phyloP scores from a whole-genome alignment of 1,140 invertebrate species.

The Drosophila ironensis region DNA sequence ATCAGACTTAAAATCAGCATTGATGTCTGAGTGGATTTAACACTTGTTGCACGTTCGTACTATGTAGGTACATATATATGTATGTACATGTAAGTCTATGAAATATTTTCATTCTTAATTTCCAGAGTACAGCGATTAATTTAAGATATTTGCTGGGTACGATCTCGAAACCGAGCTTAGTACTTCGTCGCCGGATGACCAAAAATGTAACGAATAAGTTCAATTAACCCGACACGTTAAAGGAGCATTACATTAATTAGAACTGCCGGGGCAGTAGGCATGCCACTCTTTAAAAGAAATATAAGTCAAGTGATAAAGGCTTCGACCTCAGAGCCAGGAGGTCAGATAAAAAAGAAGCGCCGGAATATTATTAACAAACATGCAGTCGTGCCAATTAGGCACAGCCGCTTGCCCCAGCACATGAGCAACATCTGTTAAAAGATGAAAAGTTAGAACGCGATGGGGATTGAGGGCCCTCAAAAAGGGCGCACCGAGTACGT shows the following conservation, averaged over 20 bases:
- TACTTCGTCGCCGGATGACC: too few relatives aligned
- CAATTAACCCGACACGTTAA: slow-evolving; percentile 47
- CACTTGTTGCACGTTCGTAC: too few relatives aligned
- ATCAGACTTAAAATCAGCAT: too few relatives aligned
- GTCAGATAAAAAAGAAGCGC: slow-evolving; percentile 27
- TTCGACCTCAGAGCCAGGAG: slow-evolving; percentile 29
- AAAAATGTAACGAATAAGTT: slow-evolving; percentile 32
- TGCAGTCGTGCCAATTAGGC: slow-evolving; percentile 56
- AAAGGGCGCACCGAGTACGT: background rate
- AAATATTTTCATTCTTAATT: too few relatives aligned
- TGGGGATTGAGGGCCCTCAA: background rate
- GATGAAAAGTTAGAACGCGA: background rate
- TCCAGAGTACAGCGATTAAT: too few relatives aligned
- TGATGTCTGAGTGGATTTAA: too few relatives aligned
- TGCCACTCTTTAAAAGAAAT: slow-evolving; percentile 35
- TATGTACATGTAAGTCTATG: too few relatives aligned
- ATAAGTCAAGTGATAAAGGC: slow-evolving; percentile 45
- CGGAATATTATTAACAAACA: slow-evolving; percentile 61
- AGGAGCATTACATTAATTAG: slow-evolving; percentile 61
- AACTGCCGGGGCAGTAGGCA: slow-evolving; percentile 40
- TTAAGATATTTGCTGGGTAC: too few relatives aligned
- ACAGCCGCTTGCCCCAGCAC: slow-evolving; percentile 41
- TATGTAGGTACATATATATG: too few relatives aligned
- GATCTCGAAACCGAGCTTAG: too few relatives aligned
- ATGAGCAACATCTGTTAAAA: slow-evolving; percentile 63